A percentile compares a stretch with the other conserved stretches of the same genome.
Evolutionary conservation across 2,797 vertebrate species (phyloP).

Genomic region (Rhodeus uyekii): DNA sequence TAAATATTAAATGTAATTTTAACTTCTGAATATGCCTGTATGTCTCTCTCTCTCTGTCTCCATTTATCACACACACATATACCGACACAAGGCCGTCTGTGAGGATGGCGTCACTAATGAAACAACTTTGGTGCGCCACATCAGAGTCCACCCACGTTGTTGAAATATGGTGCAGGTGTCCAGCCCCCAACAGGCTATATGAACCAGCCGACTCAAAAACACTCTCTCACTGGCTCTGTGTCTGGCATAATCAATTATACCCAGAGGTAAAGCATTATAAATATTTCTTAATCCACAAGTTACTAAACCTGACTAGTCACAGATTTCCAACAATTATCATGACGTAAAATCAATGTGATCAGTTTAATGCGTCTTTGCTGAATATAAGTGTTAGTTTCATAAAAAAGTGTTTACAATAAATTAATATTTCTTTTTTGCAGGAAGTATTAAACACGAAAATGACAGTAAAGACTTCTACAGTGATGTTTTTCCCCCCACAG

Average conservation of each 20-base stretch:
- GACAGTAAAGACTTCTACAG: neutral
- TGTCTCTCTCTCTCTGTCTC: slow-evolving; percentile 25
- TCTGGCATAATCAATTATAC: slow-evolving; percentile 38
- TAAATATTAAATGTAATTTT: neutral
- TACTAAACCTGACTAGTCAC: neutral
- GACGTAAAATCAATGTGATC: neutral
- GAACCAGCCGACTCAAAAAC: slow-evolving; percentile 49
- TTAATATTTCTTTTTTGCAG: neutral
- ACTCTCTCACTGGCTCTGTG: slow-evolving; percentile 29
- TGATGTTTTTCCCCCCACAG: neutral
- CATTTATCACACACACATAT: slow-evolving; percentile 21
- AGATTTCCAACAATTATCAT: neutral
- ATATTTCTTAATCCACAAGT: slow-evolving; percentile 36
- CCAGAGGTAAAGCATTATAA: slow-evolving; percentile 37
- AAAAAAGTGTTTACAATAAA: neutral
- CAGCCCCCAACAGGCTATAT: slow-evolving; percentile 42
- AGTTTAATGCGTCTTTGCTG: neutral
- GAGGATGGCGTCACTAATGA: slow-evolving; percentile 47
- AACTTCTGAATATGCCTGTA: neutral
- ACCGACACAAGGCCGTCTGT: slow-evolving; percentile 42
- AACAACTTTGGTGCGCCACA: slow-evolving; percentile 56
- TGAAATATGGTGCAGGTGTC: slow-evolving; percentile 57
- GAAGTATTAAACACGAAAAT: neutral
- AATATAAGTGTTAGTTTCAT: neutral
- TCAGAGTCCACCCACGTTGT: slow-evolving; percentile 57